Evolutionary conservation across 2,888 invertebrate species (phyloP), one percentile per base, ranked within the genome.

Genomic region (Hirtodrosophila histrioides): DNA sequence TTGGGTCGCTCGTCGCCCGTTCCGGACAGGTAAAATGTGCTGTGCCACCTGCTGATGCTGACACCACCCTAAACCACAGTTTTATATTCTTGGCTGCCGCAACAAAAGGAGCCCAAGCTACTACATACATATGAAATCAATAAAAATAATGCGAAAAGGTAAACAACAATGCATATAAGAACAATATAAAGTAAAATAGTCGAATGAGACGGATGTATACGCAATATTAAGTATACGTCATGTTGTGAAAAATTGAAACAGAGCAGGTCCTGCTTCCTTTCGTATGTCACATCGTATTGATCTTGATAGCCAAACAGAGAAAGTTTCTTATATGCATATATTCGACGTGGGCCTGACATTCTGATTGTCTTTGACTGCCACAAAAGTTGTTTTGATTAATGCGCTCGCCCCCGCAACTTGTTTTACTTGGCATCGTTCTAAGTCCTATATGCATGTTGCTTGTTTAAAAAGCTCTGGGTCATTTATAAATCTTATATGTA

Each of bases 401-500:
- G 81, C 62, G 45, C 37, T 29, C 23, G 5, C 27, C 35, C 35
- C 23, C 43, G 48, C 56, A 73, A 73, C 62, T 68, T 80, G 39
- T 66, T 77, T 64, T 75, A 80, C 46, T 78, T 78, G 60, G 65
- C 73, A 61, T 55, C 54, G 62, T 69, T 69, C 63, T 69, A 63
- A 62, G 57, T 58, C 55, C 55, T 17, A 27, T 46, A 50, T 56
- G 41, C 66, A 45, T 58, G 51, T 41, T 50, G 49, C 41, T 31
- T 36, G 33, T 12, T 35, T 24, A 40, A 39, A 48, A 44, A 41
- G 56, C 40, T 39, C 36, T 12, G 33, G 77, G 72, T 76, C 86
- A 86, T 86, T 88, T 86, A 82, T 86, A 84, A 76, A 84, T 80
- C 81, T 80, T 57, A 53, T 62, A 36, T 37, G 23, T 60, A 69